Evolutionary conservation across 2,888 invertebrate species (phyloP), one percentile per base, ranked within the genome.

Genomic region (Drosophila kuntzei): DNA sequence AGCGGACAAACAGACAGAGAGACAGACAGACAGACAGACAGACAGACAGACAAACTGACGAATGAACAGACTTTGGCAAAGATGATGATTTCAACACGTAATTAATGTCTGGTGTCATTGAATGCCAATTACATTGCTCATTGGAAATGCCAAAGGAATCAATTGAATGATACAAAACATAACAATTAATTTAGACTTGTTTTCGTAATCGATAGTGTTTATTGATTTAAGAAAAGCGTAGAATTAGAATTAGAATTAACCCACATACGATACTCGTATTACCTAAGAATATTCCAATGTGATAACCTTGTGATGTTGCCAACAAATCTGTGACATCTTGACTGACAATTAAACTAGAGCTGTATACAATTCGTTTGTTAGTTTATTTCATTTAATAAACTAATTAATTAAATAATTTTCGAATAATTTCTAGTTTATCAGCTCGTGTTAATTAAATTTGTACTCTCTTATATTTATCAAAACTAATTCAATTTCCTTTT

Each of bases 61-160:
- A n/a, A n/a, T n/a, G n/a, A n/a, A n/a, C n/a, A n/a, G n/a, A n/a
- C n/a, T n/a, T n/a, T n/a, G 63, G 25, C 47, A 22, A 27, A 32
- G 57, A 57, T 39, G 71, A 66, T 71, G 80, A 71, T 80, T 78
- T 68, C 69, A 79, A 69, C 76, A 68, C 59, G 85, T 73, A 87
- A 85, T 87, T 72, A 81, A 68, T 76, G 76, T 66, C 73, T 53
- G 63, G 61, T 80, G 67, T 84, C 71, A 72, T 72, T 79, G 86
- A 72, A 62, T 66, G 29, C 59, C 57, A 70, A 76, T 77, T 69
- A 59, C 39, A 55, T 51, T 22, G 14, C 49, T 32, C 25, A 39
- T 60, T 47, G 22, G 36, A 44, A 37, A 49, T 72, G 61, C 29
- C 51, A 59, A 50, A 51, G 59, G 59, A 59, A 51, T 41, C 37